phyloP scores from a whole-genome alignment of 37 sponge, comb jelly and placozoan species.

The Cladorhizidae sp. region DNA sequence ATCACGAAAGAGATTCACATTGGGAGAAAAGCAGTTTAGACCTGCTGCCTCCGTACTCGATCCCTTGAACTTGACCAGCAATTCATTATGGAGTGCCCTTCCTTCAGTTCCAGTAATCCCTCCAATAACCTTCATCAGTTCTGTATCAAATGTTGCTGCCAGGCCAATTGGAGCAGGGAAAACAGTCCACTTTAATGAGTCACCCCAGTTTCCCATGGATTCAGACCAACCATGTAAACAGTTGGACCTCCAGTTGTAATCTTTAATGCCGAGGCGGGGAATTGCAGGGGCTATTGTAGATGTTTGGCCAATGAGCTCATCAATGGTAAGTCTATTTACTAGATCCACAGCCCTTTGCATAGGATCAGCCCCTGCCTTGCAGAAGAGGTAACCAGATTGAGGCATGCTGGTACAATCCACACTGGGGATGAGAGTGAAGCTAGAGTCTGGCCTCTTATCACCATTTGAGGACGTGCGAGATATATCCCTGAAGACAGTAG shows the following conservation, averaged over 20 bases:
- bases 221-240: constrained; percentile 81
- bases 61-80: constrained; percentile 52
- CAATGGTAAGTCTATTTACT: constrained; percentile 42
- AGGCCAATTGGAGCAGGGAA: constrained; percentile 81
- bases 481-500: too few relatives aligned
- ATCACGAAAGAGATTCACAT: constrained; percentile 78
- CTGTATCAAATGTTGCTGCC: constrained; percentile 64
- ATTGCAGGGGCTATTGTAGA: constrained; percentile 80
- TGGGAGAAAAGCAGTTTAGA: constrained; percentile 85
- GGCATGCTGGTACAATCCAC: constrained; percentile 70
- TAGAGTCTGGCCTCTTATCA: constrained; percentile 3
- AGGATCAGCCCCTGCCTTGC: constrained; percentile 23
- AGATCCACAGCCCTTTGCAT: constrained; percentile 68
- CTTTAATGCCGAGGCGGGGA: constrained; percentile 67
- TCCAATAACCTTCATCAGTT: constrained; percentile 45
- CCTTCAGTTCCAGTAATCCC: constrained; percentile 66
- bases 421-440: constrained; percentile 41
- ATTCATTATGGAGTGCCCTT: constrained; percentile 74
- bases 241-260: constrained; percentile 85
- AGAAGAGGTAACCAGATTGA: constrained; percentile 62
- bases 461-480: neutral
- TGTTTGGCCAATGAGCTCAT: constrained; percentile 67
- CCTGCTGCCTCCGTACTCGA: constrained; percentile 80
- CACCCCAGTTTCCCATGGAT: constrained; percentile 56
- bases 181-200: constrained; percentile 68